phyloP scores from a whole-genome alignment of 2,797 vertebrate species.

The Chelmon rostratus region DNA sequence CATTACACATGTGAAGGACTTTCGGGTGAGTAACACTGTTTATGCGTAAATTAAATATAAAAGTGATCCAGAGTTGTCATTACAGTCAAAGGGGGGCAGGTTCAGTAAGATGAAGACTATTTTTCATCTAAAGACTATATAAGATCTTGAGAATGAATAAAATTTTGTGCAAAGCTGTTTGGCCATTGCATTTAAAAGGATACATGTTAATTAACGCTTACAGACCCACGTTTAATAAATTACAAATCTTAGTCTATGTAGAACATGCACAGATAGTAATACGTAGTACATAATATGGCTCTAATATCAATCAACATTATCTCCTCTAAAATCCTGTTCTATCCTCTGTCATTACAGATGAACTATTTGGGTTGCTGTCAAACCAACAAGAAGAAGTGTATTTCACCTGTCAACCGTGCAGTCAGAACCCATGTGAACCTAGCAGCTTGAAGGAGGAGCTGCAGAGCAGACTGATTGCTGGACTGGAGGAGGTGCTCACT shows the following conservation, averaged over 20 bases:
- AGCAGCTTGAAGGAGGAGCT: conserved; percentile 86
- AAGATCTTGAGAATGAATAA: background rate
- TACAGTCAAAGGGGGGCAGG: background rate
- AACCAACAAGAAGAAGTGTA: conserved; percentile 81
- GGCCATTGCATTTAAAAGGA: background rate
- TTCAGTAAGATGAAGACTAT: background rate
- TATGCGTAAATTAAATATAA: background rate
- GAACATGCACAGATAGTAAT: background rate
- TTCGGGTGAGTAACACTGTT: conserved; percentile 83
- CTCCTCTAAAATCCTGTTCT: background rate
- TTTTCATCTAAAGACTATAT: too few relatives aligned
- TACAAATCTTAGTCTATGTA: too few relatives aligned
- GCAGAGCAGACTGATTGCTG: conserved; percentile 79
- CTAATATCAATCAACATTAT: background rate
- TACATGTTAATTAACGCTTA: background rate
- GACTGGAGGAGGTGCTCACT: conserved; percentile 86
- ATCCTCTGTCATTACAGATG: conserved; percentile 82
- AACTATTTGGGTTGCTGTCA: conserved; percentile 88
- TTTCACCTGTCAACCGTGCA: conserved; percentile 90
- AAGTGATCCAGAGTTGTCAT: background rate
- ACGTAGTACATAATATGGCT: background rate
- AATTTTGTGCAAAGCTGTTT: background rate
- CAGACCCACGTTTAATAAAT: background rate
- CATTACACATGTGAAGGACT: conserved; percentile 92
- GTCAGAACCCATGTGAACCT: conserved; percentile 58